Conservation (phyloP, 1,140 invertebrate species). For the Penaeus chinensis region DNA sequence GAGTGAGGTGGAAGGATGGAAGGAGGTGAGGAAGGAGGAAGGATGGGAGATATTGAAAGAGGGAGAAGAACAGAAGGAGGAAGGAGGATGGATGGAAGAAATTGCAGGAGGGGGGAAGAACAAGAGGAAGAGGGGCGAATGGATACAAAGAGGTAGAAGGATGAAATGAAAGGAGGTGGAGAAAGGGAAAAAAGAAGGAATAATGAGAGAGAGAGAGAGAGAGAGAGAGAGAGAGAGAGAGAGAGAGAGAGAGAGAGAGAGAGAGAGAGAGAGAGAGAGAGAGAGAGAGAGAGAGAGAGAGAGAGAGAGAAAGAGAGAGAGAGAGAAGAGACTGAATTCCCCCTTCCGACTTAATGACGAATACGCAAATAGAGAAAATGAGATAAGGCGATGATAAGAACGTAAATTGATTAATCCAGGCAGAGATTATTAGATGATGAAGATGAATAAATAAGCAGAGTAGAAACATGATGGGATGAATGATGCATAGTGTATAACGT, state of each 20-base stretch:
- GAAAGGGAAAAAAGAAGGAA: neutral
- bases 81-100: neutral
- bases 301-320: conserved; percentile 18
- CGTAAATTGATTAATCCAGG: too few species aligned
- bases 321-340: neutral
- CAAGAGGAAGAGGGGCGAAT: neutral
- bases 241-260: conserved; percentile 16
- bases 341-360: too few species aligned
- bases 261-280: conserved; percentile 18
- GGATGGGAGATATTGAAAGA: too few species aligned
- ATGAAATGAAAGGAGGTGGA: neutral
- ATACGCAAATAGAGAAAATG: too few species aligned
- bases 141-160: neutral
- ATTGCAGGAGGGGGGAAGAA: neutral
- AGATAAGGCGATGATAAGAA: too few species aligned
- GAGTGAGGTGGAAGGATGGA: too few species aligned
- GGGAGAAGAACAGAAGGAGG: too few species aligned
- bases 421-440: too few species aligned
- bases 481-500: too few species aligned
- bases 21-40: too few species aligned
- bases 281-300: conserved; percentile 18
- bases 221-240: conserved; percentile 18
- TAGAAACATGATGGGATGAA: too few species aligned
- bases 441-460: too few species aligned
- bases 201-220: neutral